Conservation (phyloP, 2,113 vertebrate species). For the Melanotaenia duboulayi region DNA sequence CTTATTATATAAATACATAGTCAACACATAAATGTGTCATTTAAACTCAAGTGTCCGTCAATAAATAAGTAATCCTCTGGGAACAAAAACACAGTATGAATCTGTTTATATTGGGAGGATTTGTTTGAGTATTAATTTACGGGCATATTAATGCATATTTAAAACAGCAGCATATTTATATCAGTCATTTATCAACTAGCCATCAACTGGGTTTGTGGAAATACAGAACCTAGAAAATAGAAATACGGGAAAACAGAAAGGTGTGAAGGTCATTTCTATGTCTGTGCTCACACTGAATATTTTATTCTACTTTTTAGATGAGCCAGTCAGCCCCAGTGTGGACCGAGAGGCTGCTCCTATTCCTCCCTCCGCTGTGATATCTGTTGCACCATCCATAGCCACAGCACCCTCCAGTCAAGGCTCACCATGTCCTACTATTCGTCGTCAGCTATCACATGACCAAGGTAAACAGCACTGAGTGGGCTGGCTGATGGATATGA, state of each 20-base stretch:
- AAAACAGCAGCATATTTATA: background rate
- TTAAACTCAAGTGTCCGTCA: too few species aligned
- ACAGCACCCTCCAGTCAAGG: constrained; percentile 86
- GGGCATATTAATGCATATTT: too few species aligned
- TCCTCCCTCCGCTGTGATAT: constrained; percentile 95
- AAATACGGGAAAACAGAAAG: background rate
- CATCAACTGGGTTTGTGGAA: background rate
- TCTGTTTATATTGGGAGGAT: too few species aligned
- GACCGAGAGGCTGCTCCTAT: constrained; percentile 91
- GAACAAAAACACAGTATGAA: too few species aligned
- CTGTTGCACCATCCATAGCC: constrained; percentile 84
- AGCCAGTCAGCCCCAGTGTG: constrained; percentile 94
- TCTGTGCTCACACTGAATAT: constrained; percentile 9
- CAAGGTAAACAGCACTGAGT: constrained; percentile 85
- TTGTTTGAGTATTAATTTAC: too few species aligned
- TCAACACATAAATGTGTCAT: too few species aligned
- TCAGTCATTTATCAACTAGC: background rate
- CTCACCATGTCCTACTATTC: constrained; percentile 88
- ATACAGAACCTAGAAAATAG: background rate
- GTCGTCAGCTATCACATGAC: constrained; percentile 95
- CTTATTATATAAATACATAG: too few species aligned
- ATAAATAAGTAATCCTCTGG: too few species aligned
- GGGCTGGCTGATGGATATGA: background rate
- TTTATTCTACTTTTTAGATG: constrained; percentile 83
- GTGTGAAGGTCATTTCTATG: background rate